These are phyloP conservation scores for Tetrax tetrax DNA, from an alignment of 2,113 vertebrate genomes.

Conservation along the genomic window DNA sequence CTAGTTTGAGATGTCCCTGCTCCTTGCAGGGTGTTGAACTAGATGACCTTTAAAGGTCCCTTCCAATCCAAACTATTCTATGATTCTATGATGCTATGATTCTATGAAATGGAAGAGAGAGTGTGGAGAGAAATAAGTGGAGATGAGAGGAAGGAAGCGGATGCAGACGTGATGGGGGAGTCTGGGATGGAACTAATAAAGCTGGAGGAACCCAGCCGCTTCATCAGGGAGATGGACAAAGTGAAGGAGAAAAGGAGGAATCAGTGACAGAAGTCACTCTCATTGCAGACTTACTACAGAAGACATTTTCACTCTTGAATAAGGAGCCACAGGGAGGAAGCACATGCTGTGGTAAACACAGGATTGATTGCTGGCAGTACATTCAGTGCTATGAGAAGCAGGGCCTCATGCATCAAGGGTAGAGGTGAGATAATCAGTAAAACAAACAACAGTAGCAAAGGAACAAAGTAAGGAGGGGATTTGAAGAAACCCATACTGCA, in stretches of 20 bases:
- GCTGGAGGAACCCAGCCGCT: not conserved
- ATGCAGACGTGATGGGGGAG: not conserved
- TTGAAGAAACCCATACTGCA: not conserved
- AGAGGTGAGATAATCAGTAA: not conserved
- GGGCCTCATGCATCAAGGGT: not conserved
- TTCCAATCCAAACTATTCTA: no score
- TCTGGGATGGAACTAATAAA: not conserved
- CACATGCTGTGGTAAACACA: rapidly evolving
- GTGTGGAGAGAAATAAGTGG: not conserved
- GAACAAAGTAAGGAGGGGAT: not conserved
- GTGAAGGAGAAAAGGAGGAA: not conserved
- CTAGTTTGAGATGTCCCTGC: no score
- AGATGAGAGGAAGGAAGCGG: not conserved
- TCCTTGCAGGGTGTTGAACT: no score
- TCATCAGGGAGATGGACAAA: not conserved
- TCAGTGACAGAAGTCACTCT: not conserved
- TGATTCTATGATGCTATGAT: no score
- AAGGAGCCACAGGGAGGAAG: not conserved
- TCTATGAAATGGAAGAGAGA: not conserved
- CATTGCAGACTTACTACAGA: not conserved
- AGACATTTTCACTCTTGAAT: not conserved
- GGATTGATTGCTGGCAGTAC: not conserved
- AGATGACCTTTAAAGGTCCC: no score
- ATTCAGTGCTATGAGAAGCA: not conserved
- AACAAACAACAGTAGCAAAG: not conserved